Base-by-base conservation (phyloP, 2,797 vertebrate species). In the Aphelocoma californica region DNA sequence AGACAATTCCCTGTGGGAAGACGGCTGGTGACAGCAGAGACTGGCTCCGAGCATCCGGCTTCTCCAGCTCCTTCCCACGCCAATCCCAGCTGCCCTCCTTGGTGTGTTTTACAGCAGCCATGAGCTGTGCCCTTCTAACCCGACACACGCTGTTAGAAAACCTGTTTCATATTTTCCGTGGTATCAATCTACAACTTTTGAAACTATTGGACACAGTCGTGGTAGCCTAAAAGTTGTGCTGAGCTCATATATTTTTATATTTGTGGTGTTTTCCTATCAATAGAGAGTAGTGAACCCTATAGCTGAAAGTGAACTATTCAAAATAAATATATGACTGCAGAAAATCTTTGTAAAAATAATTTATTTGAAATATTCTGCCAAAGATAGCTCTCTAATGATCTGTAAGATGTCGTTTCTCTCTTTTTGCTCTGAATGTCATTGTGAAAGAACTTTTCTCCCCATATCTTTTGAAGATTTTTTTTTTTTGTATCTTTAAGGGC, bases 201-300 rank as follows among this genome's bases (percentile, higher is more conserved):
- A 96, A 86, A 95, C 75, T 53, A 67, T 51, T 48, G 56, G 94
- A 95, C 84, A 94, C 84, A 90, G 84, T 95, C 83, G 90, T 97
- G 96, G 94, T 96, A 97, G 95, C 93, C 92, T 92, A 94, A 95
- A 96, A 87, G 92, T 95, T 79, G 87, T 97, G 93, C 85, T 96
- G 89, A 96, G 94, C 92, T 97, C 94, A 96, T 96, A 92, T 97
- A 97, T 97, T 97, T 98, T 98, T 98, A 61, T 98, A 97, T 95
- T 48, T 95, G 95, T 98, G 96, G 65, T 96, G 93, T 97, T 97
- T 97, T 97, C 96, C 92, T 97, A 79, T 95, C 88, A 78, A 84
- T 81, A 92, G 92, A 93, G 86, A 96, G 67, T 95, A 97, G 96
- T 93, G 87, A 97, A 96, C 74, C 89, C 90, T 88, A 80, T 67